Conservation (phyloP, 2,113 vertebrate genomes). For the Hippocampus abdominalis region DNA sequence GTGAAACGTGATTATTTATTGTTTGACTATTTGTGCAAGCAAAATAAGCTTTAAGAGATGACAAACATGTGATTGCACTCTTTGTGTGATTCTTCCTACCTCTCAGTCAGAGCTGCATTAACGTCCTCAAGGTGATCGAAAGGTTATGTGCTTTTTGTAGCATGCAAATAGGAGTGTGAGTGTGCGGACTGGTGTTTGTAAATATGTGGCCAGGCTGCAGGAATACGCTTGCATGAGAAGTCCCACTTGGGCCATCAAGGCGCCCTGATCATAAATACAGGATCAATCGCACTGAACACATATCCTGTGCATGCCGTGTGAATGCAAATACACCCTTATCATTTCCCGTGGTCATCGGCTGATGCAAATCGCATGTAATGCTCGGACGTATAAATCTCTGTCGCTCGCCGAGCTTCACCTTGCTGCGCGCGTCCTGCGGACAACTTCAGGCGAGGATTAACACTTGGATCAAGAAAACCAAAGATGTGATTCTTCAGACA, state of each 20-base stretch:
- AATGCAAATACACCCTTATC: slow-evolving; percentile 47
- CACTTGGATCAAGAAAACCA: slow-evolving; percentile 32
- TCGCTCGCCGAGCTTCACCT: slow-evolving; percentile 28
- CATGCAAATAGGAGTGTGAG: slow-evolving; percentile 33
- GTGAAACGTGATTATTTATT: not conserved
- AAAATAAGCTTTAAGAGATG: not conserved
- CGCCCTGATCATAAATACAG: slow-evolving; percentile 21
- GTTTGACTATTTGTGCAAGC: not conserved
- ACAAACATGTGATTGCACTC: not conserved
- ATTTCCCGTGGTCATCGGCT: slow-evolving; percentile 37
- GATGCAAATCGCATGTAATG: slow-evolving; percentile 52
- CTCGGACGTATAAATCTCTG: slow-evolving; percentile 16
- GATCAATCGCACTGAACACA: slow-evolving; percentile 16
- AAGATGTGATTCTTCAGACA: slow-evolving; percentile 30
- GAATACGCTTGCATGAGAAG: slow-evolving; percentile 52
- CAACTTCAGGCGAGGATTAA: slow-evolving; percentile 40
- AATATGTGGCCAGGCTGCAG: slow-evolving; percentile 42
- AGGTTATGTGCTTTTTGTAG: slow-evolving; percentile 51
- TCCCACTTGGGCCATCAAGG: slow-evolving; percentile 17
- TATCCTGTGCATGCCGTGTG: slow-evolving; percentile 8
- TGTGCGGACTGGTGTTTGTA: slow-evolving; percentile 43
- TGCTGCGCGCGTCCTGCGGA: slow-evolving; percentile 15
- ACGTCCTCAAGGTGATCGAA: slow-evolving; percentile 48
- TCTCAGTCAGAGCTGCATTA: not conserved
- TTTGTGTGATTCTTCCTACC: not conserved